These are phyloP conservation scores for Galleria mellonella DNA, from an alignment of 1,140 invertebrate genomes.

Conservation along the genomic window DNA sequence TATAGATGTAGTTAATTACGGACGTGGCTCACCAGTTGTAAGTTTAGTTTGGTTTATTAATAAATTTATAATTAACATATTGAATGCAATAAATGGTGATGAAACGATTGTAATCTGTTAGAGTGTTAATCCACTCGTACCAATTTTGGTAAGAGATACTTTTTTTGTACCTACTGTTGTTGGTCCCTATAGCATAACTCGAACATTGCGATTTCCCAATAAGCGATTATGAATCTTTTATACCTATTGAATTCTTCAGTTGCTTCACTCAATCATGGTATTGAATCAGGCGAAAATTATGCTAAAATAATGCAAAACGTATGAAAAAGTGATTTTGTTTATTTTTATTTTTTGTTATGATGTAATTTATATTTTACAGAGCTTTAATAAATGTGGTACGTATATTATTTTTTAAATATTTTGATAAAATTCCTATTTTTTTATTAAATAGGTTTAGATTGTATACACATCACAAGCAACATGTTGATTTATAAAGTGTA, in stretches of 20 bases:
- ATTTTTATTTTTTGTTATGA: too few relatives aligned
- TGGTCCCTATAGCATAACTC: constrained; percentile 28
- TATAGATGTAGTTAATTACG: constrained; percentile 31
- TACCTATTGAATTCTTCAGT: constrained; percentile 26
- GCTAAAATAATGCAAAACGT: constrained; percentile 15
- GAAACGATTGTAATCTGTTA: constrained; percentile 27
- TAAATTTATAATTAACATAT: constrained; percentile 30
- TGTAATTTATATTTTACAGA: too few relatives aligned
- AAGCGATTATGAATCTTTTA: constrained; percentile 27
- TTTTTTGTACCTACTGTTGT: constrained; percentile 35
- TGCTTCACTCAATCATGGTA: constrained; percentile 29
- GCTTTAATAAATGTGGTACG: too few relatives aligned
- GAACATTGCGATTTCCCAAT: constrained; percentile 25
- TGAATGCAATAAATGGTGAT: constrained; percentile 28
- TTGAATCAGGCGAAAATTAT: constrained; percentile 32
- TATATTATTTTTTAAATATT: too few relatives aligned
- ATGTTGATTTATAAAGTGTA: too few relatives aligned
- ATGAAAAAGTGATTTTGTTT: too few relatives aligned
- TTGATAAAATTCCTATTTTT: too few relatives aligned
- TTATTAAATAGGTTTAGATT: too few relatives aligned
- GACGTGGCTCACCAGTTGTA: constrained; percentile 25
- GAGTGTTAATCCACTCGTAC: constrained; percentile 32
- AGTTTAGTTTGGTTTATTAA: constrained; percentile 37
- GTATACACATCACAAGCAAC: too few relatives aligned
- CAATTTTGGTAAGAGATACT: constrained; percentile 45